Percentiles rank a stretch among this genome's conserved stretches.
phyloP scores from a whole-genome alignment of 2,113 vertebrate genomes.

The Notechis scutatus region DNA sequence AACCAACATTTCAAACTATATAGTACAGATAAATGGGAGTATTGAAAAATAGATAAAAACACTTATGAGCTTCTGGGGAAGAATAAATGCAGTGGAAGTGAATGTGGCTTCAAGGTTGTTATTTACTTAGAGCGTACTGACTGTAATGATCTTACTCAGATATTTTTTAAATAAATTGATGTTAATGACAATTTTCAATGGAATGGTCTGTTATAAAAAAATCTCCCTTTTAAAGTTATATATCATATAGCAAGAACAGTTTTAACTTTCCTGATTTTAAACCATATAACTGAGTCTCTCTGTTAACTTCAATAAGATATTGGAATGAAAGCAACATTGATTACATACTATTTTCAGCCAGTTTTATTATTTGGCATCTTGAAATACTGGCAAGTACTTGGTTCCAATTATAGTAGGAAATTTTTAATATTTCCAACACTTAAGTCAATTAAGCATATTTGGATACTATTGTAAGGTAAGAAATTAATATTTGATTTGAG shows the following conservation, averaged over 20 bases:
- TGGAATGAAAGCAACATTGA: neutral
- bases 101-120: neutral
- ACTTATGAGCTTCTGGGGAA: neutral
- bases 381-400: neutral
- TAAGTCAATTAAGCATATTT: neutral
- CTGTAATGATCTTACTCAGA: neutral
- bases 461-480: neutral
- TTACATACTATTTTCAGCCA: neutral
- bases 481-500: neutral
- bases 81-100: neutral
- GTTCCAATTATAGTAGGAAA: neutral
- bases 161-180: neutral
- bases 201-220: neutral
- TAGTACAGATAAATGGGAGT: neutral
- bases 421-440: neutral
- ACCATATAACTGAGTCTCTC: neutral
- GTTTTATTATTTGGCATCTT: neutral
- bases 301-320: neutral
- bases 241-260: neutral
- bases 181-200: neutral
- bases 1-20: neutral
- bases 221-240: neutral
- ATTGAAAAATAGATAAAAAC: neutral
- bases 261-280: neutral
- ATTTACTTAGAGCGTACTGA: neutral